These are phyloP conservation scores for Antitype chi DNA, from an alignment of 2,888 invertebrate species.

Conservation along the genomic window DNA sequence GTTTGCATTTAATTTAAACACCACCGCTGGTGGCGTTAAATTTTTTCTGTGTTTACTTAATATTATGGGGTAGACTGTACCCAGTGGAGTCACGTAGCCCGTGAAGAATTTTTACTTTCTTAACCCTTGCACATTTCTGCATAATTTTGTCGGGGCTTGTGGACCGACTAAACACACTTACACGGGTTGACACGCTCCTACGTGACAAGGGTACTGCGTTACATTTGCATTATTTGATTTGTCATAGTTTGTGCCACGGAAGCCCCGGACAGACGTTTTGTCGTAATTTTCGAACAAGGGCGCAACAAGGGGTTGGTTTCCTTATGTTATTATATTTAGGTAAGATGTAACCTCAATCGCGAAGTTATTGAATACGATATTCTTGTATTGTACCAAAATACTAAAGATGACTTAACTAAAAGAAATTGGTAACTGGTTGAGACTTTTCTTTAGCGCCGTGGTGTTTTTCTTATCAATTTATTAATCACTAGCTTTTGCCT, in stretches of 20 bases:
- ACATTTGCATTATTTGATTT: constrained; percentile 65
- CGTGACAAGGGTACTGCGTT: constrained; percentile 63
- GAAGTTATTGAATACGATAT: no score
- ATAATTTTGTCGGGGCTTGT: constrained; percentile 70
- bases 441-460: no score
- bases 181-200: constrained; percentile 62
- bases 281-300: neutral
- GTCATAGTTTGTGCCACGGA: constrained; percentile 31
- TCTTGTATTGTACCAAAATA: no score
- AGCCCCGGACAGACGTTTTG: constrained; percentile 23
- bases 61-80: constrained; percentile 52
- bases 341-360: no score
- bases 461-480: no score
- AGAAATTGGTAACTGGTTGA: no score
- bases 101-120: constrained; percentile 71
- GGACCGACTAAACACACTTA: constrained; percentile 67
- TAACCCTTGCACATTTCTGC: constrained; percentile 76
- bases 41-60: constrained; percentile 51
- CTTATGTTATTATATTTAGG: neutral
- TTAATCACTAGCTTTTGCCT: no score
- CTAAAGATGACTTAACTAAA: no score
- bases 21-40: constrained; percentile 16
- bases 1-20: constrained; percentile 57
- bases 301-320: neutral
- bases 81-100: constrained; percentile 65